phyloP scores from a whole-genome alignment of 2,797 vertebrate genomes.

The Gallinago nigripennis region DNA sequence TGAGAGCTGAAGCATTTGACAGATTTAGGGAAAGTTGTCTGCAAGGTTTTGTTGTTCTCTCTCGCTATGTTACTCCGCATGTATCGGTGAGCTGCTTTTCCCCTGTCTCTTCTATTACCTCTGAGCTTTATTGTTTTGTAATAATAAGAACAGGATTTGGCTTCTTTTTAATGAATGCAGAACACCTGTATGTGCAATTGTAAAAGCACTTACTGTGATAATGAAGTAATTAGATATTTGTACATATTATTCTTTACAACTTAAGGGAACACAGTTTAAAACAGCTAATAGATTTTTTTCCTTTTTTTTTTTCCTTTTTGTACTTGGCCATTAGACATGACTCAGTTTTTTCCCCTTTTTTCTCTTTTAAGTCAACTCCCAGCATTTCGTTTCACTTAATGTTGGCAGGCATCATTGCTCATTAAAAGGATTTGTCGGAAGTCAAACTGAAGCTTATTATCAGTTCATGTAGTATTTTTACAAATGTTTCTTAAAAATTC shows the following conservation, averaged over 20 bases:
- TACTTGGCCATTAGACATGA: background rate
- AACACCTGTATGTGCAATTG: background rate
- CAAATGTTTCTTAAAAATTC: background rate
- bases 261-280: background rate
- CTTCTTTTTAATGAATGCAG: background rate
- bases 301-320: background rate
- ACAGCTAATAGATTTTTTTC: background rate
- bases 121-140: background rate
- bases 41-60: background rate
- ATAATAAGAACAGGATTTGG: background rate
- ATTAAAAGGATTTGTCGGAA: background rate
- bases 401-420: background rate
- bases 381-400: background rate
- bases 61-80: background rate
- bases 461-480: background rate
- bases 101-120: background rate
- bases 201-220: background rate
- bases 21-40: background rate
- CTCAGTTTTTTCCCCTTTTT: background rate
- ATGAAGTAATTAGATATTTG: background rate
- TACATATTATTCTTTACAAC: background rate
- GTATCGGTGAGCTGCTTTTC: background rate
- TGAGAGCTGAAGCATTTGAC: background rate
- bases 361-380: background rate
- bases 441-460: background rate